A percentile compares a stretch with the other conserved stretches of the same genome.
Evolutionary conservation across 2,797 vertebrate species (phyloP).

Genomic region (Carcharodon carcharias): DNA sequence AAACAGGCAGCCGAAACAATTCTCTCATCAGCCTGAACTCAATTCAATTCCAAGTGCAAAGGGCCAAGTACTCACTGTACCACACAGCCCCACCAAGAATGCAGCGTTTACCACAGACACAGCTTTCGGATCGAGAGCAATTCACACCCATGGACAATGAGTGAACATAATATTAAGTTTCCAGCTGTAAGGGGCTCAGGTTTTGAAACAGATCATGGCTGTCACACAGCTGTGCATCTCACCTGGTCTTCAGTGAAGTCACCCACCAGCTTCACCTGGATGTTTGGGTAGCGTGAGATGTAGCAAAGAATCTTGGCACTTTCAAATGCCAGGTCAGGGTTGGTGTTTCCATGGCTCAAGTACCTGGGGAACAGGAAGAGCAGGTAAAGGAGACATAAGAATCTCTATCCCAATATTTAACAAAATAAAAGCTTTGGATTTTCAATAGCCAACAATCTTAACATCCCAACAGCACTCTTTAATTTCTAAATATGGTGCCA

Average conservation of each 20-base stretch:
- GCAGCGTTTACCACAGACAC: background rate
- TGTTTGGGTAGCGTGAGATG: conserved; percentile 87
- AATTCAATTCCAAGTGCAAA: background rate
- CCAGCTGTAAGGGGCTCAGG: background rate
- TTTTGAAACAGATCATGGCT: background rate
- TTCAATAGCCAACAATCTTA: background rate
- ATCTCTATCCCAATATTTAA: background rate
- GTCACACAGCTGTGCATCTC: background rate
- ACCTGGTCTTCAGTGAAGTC: conserved; percentile 96
- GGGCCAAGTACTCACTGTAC: background rate
- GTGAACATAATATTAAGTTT: background rate
- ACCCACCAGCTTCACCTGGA: conserved; percentile 85
- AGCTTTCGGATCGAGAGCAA: background rate
- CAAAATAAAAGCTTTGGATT: background rate
- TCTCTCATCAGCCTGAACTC: background rate
- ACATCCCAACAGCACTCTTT: background rate
- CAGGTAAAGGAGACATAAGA: background rate
- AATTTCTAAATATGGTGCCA: background rate
- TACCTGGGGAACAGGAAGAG: conserved; percentile 63
- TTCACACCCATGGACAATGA: background rate
- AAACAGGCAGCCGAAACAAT: background rate
- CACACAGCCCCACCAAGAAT: too few relatives aligned
- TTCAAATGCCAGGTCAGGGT: conserved; percentile 87
- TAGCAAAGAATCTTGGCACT: conserved; percentile 90
- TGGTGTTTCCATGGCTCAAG: conserved; percentile 83